Base-by-base conservation (phyloP, 1,140 invertebrate species). In the Andricus grossulariae region DNA sequence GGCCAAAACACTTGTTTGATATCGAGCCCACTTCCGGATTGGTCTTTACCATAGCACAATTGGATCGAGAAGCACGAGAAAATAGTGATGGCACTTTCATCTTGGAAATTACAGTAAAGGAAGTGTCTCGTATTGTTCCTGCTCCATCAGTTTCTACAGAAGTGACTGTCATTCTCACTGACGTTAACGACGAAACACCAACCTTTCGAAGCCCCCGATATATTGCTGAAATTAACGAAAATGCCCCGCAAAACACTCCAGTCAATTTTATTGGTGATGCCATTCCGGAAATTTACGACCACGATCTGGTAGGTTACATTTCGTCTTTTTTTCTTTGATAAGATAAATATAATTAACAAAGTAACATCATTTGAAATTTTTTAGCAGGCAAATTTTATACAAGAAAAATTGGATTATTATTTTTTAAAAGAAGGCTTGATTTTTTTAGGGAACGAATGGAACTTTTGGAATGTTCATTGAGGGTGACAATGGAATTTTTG, bases 141-240 rank as follows among this genome's bases (percentile, higher is more conserved):
- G 86, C 94, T 21, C 96, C 96, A 0, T 95, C 93, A 72, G 95
- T 95, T 1, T 95, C 94, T 10, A 98, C 97, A 0, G 96, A 98
- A 91, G 95, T 98, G 0, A 98, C 97, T 1, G 94, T 99, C 50
- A 97, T 98, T 75, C 92, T 99, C 11, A 95, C 94, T n/a, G 98
- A 99, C 92, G 95, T 98, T 1, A 99, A 99, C 88, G 98, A 99
- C 92, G 97, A 99, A 92, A 95, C 94, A 3, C 98, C 98, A 10
- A 94, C 92, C 52, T 99, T 99, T 88, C 93, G 94, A 52, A 96
- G 95, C 84, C 83, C 91, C 0, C 89, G 92, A 74, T 99, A 99
- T 91, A 92, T 95, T 18, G 97, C 96, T 45, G 97, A 98, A 92
- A 95, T 99, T 50, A 94, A 96, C 55, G 98, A 99, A 92, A 98